These are phyloP conservation scores for Pycnonotus jocosus DNA, from an alignment of 2,113 vertebrate genomes.

Conservation along the genomic window DNA sequence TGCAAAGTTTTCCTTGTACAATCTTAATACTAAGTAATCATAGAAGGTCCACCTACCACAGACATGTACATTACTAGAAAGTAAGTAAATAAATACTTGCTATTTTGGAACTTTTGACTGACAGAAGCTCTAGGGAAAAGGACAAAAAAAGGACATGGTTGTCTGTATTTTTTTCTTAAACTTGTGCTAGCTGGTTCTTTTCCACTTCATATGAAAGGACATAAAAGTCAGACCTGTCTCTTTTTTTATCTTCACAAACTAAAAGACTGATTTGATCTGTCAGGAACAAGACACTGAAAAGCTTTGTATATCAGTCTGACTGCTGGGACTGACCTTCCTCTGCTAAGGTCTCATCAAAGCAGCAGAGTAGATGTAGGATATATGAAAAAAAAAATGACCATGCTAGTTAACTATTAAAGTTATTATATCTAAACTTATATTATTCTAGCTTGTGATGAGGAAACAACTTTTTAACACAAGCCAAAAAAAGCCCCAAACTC, in stretches of 20 bases:
- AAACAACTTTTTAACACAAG: not conserved
- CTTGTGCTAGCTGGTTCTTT: not conserved
- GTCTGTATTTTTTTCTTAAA: not conserved
- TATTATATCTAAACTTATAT: not conserved
- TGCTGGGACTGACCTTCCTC: not conserved
- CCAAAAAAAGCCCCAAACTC: accelerated
- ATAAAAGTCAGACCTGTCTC: not conserved
- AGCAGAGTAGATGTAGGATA: not conserved
- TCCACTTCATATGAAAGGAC: not conserved
- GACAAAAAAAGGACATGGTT: not conserved
- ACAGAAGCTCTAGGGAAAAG: not conserved
- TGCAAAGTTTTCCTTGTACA: not conserved
- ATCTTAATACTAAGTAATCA: not conserved
- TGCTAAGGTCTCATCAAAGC: not conserved
- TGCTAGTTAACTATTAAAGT: not conserved
- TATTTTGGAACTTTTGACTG: not conserved
- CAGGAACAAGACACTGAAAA: not conserved
- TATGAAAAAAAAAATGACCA: not conserved
- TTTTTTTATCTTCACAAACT: not conserved
- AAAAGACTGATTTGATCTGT: not conserved
- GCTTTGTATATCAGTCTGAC: not conserved
- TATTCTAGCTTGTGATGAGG: not conserved
- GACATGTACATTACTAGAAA: not conserved
- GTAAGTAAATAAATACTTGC: not conserved
- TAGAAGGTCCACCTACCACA: not conserved